These are phyloP conservation scores for Koerneria pararmatus DNA, from an alignment of 2,888 invertebrate genomes.

Conservation along the genomic window DNA sequence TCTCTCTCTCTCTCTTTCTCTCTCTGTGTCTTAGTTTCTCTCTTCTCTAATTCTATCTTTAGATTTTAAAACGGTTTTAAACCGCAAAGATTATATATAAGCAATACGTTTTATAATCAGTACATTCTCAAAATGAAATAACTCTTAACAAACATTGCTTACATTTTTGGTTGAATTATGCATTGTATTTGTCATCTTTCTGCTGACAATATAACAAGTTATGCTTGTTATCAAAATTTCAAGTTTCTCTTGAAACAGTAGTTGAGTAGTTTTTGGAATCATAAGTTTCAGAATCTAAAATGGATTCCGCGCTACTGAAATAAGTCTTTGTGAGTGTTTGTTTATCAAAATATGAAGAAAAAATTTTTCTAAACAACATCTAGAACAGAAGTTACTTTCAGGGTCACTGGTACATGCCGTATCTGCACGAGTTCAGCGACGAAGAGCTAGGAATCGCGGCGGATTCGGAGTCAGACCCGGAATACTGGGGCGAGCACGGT, in stretches of 20 bases:
- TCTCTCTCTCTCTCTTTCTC: too few species aligned
- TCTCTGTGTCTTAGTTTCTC: too few species aligned
- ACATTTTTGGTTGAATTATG: too few species aligned
- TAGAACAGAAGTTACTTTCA: slow-evolving; percentile 23
- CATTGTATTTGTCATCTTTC: too few species aligned
- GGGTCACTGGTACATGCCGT: slow-evolving; percentile 58
- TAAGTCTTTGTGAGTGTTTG: too few species aligned
- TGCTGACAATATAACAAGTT: too few species aligned
- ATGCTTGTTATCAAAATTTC: neutral
- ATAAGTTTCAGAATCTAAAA: neutral
- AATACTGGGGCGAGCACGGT: slow-evolving; percentile 57
- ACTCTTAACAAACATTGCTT: too few species aligned
- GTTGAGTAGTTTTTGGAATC: too few species aligned
- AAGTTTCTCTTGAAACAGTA: too few species aligned
- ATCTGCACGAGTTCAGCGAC: slow-evolving; percentile 54
- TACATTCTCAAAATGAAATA: too few species aligned
- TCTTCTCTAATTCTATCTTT: neutral
- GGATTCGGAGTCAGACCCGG: slow-evolving; percentile 54
- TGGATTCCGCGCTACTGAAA: neutral
- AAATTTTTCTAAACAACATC: neutral
- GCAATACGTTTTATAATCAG: neutral
- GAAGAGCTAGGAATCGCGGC: slow-evolving; percentile 58
- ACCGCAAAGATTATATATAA: too few species aligned
- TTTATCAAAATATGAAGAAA: neutral
- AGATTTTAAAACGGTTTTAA: slow-evolving; percentile 10